Evolutionary conservation across 1,140 invertebrate genomes (phyloP), one percentile per base, ranked within the genome.

Genomic region (Zaprionus camerounensis): DNA sequence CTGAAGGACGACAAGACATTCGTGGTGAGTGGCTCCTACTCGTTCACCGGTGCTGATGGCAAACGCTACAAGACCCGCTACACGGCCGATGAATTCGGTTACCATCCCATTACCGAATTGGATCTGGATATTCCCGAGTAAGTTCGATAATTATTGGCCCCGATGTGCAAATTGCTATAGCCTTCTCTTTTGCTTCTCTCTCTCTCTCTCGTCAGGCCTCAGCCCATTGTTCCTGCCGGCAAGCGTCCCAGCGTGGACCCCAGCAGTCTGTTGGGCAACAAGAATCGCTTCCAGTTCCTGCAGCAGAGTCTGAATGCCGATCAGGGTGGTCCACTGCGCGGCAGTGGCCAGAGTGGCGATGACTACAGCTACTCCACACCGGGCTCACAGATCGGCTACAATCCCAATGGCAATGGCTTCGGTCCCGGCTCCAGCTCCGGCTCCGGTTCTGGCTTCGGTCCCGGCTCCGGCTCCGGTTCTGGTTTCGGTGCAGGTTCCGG

Each of bases 1-100:
- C 62, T 93, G 64, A 93, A 84, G 78, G 92, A 92, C 70, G 90
- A 92, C 58, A 92, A 93, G 66, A 93, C 92, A 15, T 93, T 93
- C 64, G 94, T 95, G 58, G 94, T 95, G 59, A 94, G 94, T 68
- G 95, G 95, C 3, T 94, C 94, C 68, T 95, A 94, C 86, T 95
- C 95, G 2, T 96, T 94, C 90, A 93, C 93, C 6, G 95, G 94
- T 4, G 93, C 93, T 71, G 95, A 95, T 84, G 95, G 95, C 72
- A 94, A 94, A 76, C 94, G 93, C 5, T 95, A 96, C 93, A 91
- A 78, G 77, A 92, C 92, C 20, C 87, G 92, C 1, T 93, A 93
- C 44, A 93, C 92, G 9, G 92, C 92, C 59, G 92, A 93, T 70
- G 92, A 93, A 73, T 85, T 93, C 44, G 92, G 92, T 13, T 93